Evolutionary conservation across 2,797 vertebrate species (phyloP).

Genomic region (Dromococcyx pavoninus): DNA sequence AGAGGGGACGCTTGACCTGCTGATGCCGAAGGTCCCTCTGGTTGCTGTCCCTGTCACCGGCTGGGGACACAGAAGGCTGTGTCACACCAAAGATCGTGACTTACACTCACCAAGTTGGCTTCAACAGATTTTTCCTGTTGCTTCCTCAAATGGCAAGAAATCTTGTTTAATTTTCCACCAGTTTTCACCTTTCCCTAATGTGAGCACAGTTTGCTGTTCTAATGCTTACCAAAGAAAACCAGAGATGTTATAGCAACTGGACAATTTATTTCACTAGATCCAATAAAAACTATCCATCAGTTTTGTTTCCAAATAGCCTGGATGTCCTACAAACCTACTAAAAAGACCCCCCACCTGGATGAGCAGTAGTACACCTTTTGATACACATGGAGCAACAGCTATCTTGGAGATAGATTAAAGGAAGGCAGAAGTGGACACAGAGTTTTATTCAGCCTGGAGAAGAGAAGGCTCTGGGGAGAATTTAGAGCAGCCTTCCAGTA

Average conservation of each 20-base stretch:
- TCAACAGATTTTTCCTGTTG: background rate
- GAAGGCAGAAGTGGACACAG: background rate
- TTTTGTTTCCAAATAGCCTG: background rate
- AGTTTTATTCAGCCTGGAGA: background rate
- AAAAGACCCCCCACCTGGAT: background rate
- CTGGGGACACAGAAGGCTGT: background rate
- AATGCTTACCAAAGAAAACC: background rate
- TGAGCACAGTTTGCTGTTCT: background rate
- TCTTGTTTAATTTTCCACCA: background rate
- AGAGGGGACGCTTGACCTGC: background rate
- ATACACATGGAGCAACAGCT: background rate
- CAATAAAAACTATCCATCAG: background rate
- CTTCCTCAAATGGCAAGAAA: background rate
- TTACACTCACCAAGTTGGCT: background rate
- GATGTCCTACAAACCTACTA: background rate
- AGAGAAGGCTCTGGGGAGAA: no score
- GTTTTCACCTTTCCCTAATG: background rate
- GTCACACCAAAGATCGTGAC: background rate
- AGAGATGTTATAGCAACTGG: background rate
- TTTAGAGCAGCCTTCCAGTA: no score
- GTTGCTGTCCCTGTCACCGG: no score
- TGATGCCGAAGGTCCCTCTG: rapidly evolving
- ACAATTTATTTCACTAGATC: background rate
- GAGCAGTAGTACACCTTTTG: background rate
- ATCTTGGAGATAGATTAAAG: background rate